A percentile compares a stretch with the other conserved stretches of the same genome.
phyloP scores from a whole-genome alignment of 2,797 vertebrate species.

The Coregonus sp. region DNA sequence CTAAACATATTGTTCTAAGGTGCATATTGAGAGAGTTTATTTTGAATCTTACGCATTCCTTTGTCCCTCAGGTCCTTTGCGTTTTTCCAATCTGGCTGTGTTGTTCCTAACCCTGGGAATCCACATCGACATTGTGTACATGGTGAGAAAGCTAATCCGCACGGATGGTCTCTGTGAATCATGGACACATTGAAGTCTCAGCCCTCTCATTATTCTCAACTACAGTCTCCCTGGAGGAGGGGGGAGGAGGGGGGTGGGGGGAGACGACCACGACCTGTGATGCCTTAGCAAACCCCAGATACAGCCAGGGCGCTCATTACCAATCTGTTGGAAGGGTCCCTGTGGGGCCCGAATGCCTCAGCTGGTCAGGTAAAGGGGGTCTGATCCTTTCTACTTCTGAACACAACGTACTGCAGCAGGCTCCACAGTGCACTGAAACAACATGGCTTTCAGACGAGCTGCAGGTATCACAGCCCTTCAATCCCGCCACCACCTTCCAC shows the following conservation, averaged over 20 bases:
- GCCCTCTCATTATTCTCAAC: constrained; percentile 83
- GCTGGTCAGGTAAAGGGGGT: constrained; percentile 79
- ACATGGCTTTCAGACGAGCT: constrained; percentile 82
- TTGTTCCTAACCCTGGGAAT: constrained; percentile 80
- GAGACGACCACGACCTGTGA: background rate
- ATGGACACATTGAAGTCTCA: constrained; percentile 84
- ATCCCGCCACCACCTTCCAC: constrained; percentile 55
- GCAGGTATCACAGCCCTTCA: constrained; percentile 78
- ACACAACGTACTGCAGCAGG: constrained; percentile 74
- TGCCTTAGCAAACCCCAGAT: background rate
- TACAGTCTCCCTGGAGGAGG: constrained; percentile 69
- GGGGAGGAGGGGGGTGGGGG: constrained; percentile 19
- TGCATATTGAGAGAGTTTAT: background rate
- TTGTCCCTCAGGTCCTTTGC: background rate
- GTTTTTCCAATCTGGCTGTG: constrained; percentile 68
- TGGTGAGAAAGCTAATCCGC: constrained; percentile 85
- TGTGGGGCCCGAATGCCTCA: constrained; percentile 83
- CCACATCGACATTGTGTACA: constrained; percentile 81
- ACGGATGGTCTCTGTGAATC: constrained; percentile 86
- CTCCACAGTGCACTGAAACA: constrained; percentile 80
- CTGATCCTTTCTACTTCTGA: constrained; percentile 67
- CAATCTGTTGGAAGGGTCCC: constrained; percentile 81
- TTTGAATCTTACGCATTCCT: background rate
- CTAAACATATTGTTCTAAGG: background rate
- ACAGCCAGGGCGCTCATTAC: constrained; percentile 77